Evolutionary conservation across 2,113 vertebrate species (phyloP), one percentile per base, ranked within the genome.

Genomic region (Ursus arctos): DNA sequence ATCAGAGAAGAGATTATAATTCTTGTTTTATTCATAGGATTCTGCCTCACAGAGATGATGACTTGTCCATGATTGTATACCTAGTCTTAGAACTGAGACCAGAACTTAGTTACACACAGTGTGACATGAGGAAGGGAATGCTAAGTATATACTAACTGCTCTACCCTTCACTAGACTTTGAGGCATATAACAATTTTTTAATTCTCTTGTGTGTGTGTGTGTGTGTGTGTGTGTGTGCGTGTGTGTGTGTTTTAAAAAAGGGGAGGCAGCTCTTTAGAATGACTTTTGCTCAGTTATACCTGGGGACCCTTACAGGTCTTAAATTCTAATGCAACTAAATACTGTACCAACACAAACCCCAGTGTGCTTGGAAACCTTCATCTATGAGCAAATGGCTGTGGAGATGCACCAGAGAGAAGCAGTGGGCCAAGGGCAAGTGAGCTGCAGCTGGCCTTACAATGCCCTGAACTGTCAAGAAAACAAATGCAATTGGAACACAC

Each of bases 381-480:
- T 31, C 77, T 59, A 7, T 4, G 53, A 93, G 22, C 47, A 77
- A 88, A 92, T 33, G 3, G 18, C 36, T 92, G 24, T 82, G 85
- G 88, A 88, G 88, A 93, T 15, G 49, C 59, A 87, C 4, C 49
- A n/a, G n/a, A 91, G 65, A 96, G 79, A 80, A 93, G 71, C 47
- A 79, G 47, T 31, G 71, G 87, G 74, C 80, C 14, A 1, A 82
- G 40, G 67, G 51, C 40, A 19, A 65, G 84, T 8, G 15, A 95
- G n/a, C 77, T 55, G 51, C 40, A 33, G 57, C 47, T 14, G 43
- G 71, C 43, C 43, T 88, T 6, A 13, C 1, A 57, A 49, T 72
- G 31, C 83, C 85, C 91, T 87, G 77, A 96, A 26, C 36, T 88
- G 59, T 91, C 96, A 87, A 47, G 57, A 91, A 97, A 97, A 96